Conservation (phyloP, 2,113 vertebrate species). For the Pogonocichla stellata region DNA sequence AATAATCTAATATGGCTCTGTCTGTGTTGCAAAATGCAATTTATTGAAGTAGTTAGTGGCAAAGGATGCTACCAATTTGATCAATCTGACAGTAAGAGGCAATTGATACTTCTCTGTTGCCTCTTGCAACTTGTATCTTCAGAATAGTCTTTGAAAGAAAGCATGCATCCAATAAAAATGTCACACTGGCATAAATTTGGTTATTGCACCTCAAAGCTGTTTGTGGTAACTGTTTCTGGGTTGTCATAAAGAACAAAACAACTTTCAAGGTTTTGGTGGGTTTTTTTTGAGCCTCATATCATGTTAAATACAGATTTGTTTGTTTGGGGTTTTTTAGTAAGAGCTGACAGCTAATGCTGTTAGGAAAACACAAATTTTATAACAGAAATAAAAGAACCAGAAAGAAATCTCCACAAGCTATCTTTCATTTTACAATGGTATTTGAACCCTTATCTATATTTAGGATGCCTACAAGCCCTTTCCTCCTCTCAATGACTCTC, state of each 20-base stretch:
- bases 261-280: not conserved
- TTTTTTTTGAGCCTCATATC: not conserved
- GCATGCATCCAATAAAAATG: not conserved
- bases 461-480: not conserved
- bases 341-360: not conserved
- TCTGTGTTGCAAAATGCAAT: slow-evolving; percentile 33
- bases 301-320: not conserved
- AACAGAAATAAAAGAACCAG: not conserved
- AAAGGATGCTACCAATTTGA: slow-evolving; percentile 27
- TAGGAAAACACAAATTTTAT: not conserved
- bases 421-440: not conserved
- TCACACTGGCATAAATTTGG: not conserved
- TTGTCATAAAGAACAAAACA: not conserved
- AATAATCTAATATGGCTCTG: slow-evolving; percentile 40
- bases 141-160: not conserved
- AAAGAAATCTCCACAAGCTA: not conserved
- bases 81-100: slow-evolving; percentile 1
- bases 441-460: not conserved
- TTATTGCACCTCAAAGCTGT: not conserved
- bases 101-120: not conserved
- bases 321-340: not conserved
- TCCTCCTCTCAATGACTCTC: not conserved
- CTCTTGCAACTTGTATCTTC: not conserved
- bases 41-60: slow-evolving; percentile 45
- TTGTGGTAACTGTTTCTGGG: not conserved